Evolutionary conservation across 1,140 invertebrate species (phyloP), one percentile per base, ranked within the genome.

Genomic region (Semibalanus balanoides): DNA sequence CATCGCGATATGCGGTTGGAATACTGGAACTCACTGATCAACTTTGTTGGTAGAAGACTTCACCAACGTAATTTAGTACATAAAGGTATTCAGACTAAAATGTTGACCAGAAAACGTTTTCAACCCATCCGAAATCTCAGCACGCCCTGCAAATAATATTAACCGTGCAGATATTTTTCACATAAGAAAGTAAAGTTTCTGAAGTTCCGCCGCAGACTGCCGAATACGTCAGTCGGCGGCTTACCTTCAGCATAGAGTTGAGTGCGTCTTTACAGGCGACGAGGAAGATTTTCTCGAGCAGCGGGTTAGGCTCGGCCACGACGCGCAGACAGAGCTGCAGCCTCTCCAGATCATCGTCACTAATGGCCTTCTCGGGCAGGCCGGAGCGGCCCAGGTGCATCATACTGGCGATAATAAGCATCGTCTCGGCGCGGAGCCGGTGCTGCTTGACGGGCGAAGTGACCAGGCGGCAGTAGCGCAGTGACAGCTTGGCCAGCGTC

Each of bases 281-380:
- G 11, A 72, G 70, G 29, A 29, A 72, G 28, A 72, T 30, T 11
- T 72, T 28, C 70, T 30, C 28, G 3, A 72, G 70, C 28, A 72
- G 70, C 70, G 70, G 28, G 28, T 11, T 30, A n/a, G n/a, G 70
- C 70, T 72, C 70, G 70, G 70, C 70, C 3, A 72, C 29, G 19
- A 72, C 70, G n/a, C 35, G 84, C 30, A 88, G 78, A 83, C 95
- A 96, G 74, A 94, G 85, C n/a, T 92, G 89, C 35, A 97, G 90
- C 80, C 95, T 89, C 82, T 99, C 96, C 31, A 89, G 85, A 84
- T 99, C 97, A 84, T 99, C 97, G 82, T 98, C 95, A 14, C 95
- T 98, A 76, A 99, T 96, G 0, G 89, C 86, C 83, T 93, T 84
- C 25, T 80, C 82, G 79, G 85, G 82, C 30, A 84, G 78, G 14